These are phyloP conservation scores for Hirundo rustica DNA, from an alignment of 2,797 vertebrate genomes.

Conservation along the genomic window DNA sequence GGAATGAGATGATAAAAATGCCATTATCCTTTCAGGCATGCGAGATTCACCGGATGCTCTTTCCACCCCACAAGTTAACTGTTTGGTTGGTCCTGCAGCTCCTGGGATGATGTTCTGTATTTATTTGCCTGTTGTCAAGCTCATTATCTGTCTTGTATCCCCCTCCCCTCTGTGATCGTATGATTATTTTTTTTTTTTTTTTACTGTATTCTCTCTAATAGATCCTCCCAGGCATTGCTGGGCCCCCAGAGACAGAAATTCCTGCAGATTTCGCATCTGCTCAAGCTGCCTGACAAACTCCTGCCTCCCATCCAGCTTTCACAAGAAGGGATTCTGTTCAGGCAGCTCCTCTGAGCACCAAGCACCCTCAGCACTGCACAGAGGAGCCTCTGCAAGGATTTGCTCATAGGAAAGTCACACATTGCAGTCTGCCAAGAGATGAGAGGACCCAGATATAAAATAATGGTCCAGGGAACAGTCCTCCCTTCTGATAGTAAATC, in stretches of 20 bases:
- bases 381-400: neutral
- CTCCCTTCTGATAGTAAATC: neutral
- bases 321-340: neutral
- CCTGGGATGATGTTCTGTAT: slow-evolving; percentile 49
- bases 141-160: slow-evolving; percentile 51
- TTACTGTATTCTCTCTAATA: slow-evolving; percentile 82
- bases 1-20: slow-evolving; percentile 64
- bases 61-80: slow-evolving; percentile 72
- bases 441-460: neutral
- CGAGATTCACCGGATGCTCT: slow-evolving; percentile 64
- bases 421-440: neutral
- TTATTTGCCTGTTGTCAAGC: slow-evolving; percentile 64
- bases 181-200: slow-evolving; percentile 44
- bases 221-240: slow-evolving; percentile 56
- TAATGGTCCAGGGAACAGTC: neutral
- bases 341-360: neutral
- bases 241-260: neutral
- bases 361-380: neutral
- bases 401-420: neutral
- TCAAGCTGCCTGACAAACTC: neutral
- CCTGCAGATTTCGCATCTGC: slow-evolving; percentile 26
- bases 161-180: slow-evolving; percentile 68
- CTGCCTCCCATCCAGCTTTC: neutral
- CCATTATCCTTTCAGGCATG: slow-evolving; percentile 71
- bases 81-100: slow-evolving; percentile 60